A percentile compares a stretch with the other conserved stretches of the same genome.
Evolutionary conservation across 2,113 vertebrate genomes (phyloP).

Genomic region (Eurypyga helias): DNA sequence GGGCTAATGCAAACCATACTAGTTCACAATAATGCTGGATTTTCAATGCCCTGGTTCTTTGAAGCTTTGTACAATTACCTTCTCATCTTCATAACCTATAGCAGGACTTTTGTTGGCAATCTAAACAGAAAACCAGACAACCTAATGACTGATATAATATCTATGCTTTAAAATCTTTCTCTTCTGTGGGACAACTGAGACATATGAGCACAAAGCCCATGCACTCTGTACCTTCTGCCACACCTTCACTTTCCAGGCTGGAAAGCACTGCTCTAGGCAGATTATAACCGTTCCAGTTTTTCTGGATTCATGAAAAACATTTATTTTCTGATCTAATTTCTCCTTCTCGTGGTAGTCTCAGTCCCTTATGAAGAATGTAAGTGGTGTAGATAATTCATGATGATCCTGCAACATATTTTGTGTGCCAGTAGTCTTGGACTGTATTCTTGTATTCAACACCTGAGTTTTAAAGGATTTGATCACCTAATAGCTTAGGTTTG

Average conservation of each 20-base stretch:
- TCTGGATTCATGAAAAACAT: background rate
- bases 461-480: background rate
- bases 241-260: background rate
- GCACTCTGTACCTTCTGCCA: rapidly evolving
- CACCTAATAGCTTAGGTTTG: background rate
- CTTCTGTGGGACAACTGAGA: background rate
- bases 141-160: background rate
- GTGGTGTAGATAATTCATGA: rapidly evolving
- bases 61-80: background rate
- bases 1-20: background rate
- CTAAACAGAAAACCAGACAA: background rate
- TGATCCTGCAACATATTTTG: background rate
- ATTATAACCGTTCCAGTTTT: background rate
- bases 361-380: background rate
- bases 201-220: background rate
- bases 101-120: background rate
- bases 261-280: background rate
- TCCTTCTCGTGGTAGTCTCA: background rate
- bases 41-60: background rate
- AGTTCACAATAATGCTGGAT: background rate
- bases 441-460: background rate
- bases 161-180: background rate
- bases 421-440: background rate
- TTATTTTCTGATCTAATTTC: background rate
- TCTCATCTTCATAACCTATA: background rate